Base-by-base conservation (phyloP, 2,113 vertebrate species). In the Panthera uncia region DNA sequence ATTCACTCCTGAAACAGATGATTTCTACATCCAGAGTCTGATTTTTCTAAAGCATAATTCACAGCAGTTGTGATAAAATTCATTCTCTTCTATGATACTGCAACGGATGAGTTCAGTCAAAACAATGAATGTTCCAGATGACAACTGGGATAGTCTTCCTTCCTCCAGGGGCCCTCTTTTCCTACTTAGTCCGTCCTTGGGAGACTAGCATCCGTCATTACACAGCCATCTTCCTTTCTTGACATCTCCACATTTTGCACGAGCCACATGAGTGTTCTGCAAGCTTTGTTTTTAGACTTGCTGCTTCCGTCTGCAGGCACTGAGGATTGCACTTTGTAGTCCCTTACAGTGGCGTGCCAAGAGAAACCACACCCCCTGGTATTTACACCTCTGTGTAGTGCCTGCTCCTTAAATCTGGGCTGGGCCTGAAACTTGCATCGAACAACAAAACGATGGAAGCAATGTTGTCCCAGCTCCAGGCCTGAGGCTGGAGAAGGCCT, bases 91-190 rank as follows among this genome's bases (percentile, higher is more conserved):
- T 79, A 23, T 57, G 13, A 38, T 69, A 81, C 12, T 50, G 63
- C 50, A 93, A 91, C 68, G 10, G 16, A 50, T 74, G 88, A 89
- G 63, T 71, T 95, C 36, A 65, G 48, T 68, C 66, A 91, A 96
- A 95, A 85, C 45, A 85, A 76, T 48, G 79, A 50, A 50, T 73
- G 27, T 48, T 82, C 38, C 48, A 61, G n/a, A 91, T 80, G 48
- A 94, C 36, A 78, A 55, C 10, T 48, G 25, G 71, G 92, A 84
- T 9, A 52, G 14, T 21, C 73, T 57, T 95, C 66, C 18, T 27
- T 81, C 45, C 50, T 76, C 57, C 11, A 27, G 31, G 16, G 2
- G 21, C 10, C 29, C 33, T 41, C 63, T 55, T 68, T 65, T 48
- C 4, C 18, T 36, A 21, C 31, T 96, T 71, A 4, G 7, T 88